Conservation (phyloP, 2,113 vertebrate species). For the Crocuta crocuta region DNA sequence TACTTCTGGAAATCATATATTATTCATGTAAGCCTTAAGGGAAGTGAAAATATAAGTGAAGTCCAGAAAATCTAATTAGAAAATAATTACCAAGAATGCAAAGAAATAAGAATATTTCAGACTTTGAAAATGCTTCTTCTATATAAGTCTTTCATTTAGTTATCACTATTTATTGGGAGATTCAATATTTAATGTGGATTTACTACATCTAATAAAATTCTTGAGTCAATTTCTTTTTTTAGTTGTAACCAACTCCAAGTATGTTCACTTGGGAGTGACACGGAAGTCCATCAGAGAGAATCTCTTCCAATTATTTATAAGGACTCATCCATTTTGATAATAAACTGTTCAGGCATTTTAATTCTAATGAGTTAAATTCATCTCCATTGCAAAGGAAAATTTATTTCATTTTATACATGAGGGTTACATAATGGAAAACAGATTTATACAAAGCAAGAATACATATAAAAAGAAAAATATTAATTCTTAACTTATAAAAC, state of each 20-base stretch:
- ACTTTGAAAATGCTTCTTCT: neutral
- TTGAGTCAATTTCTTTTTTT: neutral
- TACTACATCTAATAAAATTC: neutral
- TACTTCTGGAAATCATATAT: conserved; percentile 8
- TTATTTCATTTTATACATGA: neutral
- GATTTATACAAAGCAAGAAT: neutral
- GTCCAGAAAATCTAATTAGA: conserved; percentile 44
- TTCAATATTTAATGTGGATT: neutral
- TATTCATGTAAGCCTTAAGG: conserved; percentile 30
- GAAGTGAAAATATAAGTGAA: conserved; percentile 36
- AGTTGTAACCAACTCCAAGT: neutral
- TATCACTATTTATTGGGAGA: neutral
- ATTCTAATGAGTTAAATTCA: conserved; percentile 9
- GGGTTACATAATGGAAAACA: neutral
- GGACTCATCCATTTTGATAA: neutral
- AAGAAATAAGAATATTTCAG: neutral
- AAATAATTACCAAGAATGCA: conserved; percentile 38
- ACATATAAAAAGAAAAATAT: neutral
- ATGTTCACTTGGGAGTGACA: neutral
- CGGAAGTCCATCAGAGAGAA: neutral
- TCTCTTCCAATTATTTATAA: neutral
- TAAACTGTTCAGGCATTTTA: neutral
- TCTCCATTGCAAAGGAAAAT: neutral
- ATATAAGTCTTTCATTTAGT: neutral
- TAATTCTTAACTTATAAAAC: neutral